phyloP scores from a whole-genome alignment of 2,113 vertebrate species.

The Paratilapia polleni region DNA sequence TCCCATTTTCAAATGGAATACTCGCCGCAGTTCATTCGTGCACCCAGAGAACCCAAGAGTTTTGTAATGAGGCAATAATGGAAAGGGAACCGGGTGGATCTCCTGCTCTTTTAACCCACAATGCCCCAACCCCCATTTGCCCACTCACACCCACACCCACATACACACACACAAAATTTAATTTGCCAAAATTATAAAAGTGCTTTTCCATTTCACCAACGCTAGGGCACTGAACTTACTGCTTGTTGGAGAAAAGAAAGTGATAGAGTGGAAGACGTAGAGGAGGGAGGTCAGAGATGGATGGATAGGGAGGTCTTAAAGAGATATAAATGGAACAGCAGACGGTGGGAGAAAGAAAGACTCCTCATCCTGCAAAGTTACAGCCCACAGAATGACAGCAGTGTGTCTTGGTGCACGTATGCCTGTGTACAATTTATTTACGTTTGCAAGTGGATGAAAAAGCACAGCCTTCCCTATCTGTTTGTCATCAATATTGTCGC shows the following conservation, averaged over 20 bases:
- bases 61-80: slow-evolving; percentile 66
- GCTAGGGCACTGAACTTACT: not conserved
- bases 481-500: slow-evolving; percentile 58
- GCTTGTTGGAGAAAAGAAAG: slow-evolving; percentile 27
- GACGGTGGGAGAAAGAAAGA: slow-evolving; percentile 55
- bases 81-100: slow-evolving; percentile 52
- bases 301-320: slow-evolving; percentile 55
- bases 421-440: slow-evolving; percentile 6
- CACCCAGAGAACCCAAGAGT: slow-evolving; percentile 38
- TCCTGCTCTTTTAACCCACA: slow-evolving; percentile 23
- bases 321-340: slow-evolving; percentile 70
- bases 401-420: slow-evolving; percentile 8
- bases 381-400: slow-evolving; percentile 53
- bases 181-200: slow-evolving; percentile 30
- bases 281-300: slow-evolving; percentile 51
- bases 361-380: slow-evolving; percentile 59
- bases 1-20: slow-evolving; percentile 65
- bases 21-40: slow-evolving; percentile 44
- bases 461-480: slow-evolving; percentile 53
- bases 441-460: slow-evolving; percentile 28
- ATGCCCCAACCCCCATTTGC: not conserved
- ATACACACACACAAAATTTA: not conserved
- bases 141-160: not conserved
- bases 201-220: slow-evolving; percentile 28
- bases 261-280: slow-evolving; percentile 40